phyloP scores from a whole-genome alignment of 2,113 vertebrate species.

The Emydura subglobosa region DNA sequence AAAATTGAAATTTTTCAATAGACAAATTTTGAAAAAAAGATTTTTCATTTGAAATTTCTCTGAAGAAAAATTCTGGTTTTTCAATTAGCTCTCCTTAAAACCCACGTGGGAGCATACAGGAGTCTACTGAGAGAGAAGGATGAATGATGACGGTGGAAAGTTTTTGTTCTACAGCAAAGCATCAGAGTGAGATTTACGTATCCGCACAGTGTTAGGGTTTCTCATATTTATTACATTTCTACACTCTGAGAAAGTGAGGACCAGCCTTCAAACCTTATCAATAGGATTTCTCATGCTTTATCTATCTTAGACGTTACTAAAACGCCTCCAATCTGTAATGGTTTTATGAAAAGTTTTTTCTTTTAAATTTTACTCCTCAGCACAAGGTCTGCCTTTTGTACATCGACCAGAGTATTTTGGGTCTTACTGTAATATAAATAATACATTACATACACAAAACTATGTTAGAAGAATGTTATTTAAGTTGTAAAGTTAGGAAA shows the following conservation, averaged over 20 bases:
- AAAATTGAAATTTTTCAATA: background rate
- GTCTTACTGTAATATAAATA: too few species aligned
- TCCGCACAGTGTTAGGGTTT: background rate
- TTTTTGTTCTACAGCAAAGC: background rate
- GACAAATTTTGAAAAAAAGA: background rate
- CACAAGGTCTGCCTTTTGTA: too few species aligned
- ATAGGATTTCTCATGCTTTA: background rate
- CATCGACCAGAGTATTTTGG: too few species aligned
- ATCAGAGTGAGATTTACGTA: background rate
- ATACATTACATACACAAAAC: too few species aligned
- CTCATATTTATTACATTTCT: background rate
- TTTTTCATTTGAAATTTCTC: background rate
- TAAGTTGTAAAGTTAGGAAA: too few species aligned
- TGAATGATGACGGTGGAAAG: background rate
- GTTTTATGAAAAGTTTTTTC: background rate
- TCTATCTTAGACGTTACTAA: background rate
- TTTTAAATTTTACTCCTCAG: background rate
- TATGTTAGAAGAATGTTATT: too few species aligned
- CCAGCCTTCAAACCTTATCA: background rate
- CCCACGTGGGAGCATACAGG: background rate
- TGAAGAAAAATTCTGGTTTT: background rate
- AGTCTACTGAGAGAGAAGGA: background rate
- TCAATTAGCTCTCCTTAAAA: background rate
- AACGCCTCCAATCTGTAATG: background rate
- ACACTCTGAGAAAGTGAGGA: background rate